Conservation (phyloP, 1,140 invertebrate genomes). For the Formica selysi region DNA sequence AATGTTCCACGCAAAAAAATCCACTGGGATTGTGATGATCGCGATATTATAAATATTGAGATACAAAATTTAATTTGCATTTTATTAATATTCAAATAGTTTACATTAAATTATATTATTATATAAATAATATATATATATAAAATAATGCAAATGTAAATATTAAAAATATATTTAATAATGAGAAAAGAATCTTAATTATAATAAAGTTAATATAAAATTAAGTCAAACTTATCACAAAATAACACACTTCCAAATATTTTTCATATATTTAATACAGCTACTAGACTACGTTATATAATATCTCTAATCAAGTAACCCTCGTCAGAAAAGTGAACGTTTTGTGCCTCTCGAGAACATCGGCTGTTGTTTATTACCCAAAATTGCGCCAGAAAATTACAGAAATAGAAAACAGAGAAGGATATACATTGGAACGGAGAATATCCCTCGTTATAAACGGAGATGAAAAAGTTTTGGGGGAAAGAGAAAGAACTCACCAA, state of each 20-base stretch:
- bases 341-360: neutral
- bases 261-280: neutral
- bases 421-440: neutral
- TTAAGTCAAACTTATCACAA: neutral
- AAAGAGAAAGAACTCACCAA: slow-evolving; percentile 80
- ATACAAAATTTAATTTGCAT: neutral
- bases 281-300: neutral
- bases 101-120: neutral
- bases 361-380: slow-evolving; percentile 27
- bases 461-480: neutral
- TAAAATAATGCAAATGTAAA: neutral
- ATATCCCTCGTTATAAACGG: neutral
- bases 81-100: slow-evolving; percentile 22
- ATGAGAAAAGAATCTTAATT: neutral
- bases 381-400: neutral
- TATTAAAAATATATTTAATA: neutral
- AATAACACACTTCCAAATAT: neutral
- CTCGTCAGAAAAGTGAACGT: neutral
- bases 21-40: neutral
- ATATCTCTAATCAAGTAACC: neutral
- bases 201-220: neutral
- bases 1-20: neutral
- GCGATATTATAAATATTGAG: slow-evolving; percentile 1
- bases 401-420: neutral
- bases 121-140: too few species aligned